Evolutionary conservation across 2,113 vertebrate species (phyloP).

Genomic region (Calyptommatus sinebrachiatus): DNA sequence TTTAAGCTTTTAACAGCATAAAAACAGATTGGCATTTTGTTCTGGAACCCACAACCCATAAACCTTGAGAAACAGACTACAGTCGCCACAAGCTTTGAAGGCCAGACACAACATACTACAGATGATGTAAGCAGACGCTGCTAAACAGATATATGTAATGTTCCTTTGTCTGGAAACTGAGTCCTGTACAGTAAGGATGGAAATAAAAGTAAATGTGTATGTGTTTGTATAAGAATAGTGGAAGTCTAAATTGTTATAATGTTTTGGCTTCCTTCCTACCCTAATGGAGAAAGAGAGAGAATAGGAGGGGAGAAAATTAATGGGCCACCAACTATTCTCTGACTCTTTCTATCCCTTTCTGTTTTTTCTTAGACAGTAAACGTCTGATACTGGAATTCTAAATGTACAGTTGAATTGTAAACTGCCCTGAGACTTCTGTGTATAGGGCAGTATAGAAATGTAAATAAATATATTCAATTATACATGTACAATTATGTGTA

Average conservation of each 20-base stretch:
- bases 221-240: conserved; percentile 1
- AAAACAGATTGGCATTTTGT: conserved; percentile 10
- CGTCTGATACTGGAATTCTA: conserved; percentile 63
- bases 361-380: conserved; percentile 25
- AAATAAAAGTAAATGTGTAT: conserved; percentile 36
- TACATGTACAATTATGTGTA: conserved; percentile 40
- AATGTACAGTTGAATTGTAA: conserved; percentile 64
- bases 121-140: conserved; percentile 40
- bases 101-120: conserved; percentile 42
- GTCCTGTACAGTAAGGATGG: conserved; percentile 38
- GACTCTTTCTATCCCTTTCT: too few species aligned
- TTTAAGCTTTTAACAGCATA: conserved; percentile 18
- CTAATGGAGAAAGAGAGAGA: conserved; percentile 1
- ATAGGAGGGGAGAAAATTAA: conserved; percentile 54
- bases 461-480: conserved; percentile 4
- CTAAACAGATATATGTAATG: conserved; percentile 45
- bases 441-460: conserved; percentile 1
- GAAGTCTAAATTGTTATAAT: conserved; percentile 52
- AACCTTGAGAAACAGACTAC: conserved; percentile 30
- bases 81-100: conserved; percentile 32
- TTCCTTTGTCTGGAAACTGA: conserved; percentile 46
- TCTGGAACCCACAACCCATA: conserved; percentile 36
- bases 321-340: conserved; percentile 37
- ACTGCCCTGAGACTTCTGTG: conserved; percentile 50
- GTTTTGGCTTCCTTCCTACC: conserved; percentile 54